Evolutionary conservation across 2,113 vertebrate genomes (phyloP).

Genomic region (Phrynocephalus versicolor): DNA sequence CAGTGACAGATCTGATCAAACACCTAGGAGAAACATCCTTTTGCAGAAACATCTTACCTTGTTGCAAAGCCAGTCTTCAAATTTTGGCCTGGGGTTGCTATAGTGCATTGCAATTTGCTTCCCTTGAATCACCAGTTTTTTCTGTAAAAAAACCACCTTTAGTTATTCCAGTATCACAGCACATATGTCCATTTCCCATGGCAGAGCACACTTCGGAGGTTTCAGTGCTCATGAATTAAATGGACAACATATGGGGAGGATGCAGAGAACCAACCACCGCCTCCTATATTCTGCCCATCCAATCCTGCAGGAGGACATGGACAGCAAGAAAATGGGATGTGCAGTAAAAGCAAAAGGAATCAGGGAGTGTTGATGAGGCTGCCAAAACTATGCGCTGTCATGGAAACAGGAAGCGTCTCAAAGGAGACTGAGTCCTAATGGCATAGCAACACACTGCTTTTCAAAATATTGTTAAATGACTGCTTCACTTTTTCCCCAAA

Average conservation of each 20-base stretch:
- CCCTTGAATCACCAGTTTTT: conserved; percentile 94
- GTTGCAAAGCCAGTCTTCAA: conserved; percentile 99
- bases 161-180: conserved; percentile 80
- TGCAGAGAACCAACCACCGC: conserved; percentile 82
- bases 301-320: conserved; percentile 82
- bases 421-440: conserved; percentile 79
- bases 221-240: conserved; percentile 87
- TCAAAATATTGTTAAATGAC: conserved; percentile 67
- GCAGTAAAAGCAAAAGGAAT: conserved; percentile 80
- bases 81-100: conserved; percentile 96
- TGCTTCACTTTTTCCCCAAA: conserved; percentile 70
- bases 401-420: conserved; percentile 81
- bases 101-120: conserved; percentile 97
- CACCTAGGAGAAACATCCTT: not conserved
- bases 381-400: conserved; percentile 79
- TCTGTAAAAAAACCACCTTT: conserved; percentile 88
- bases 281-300: conserved; percentile 86
- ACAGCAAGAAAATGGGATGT: conserved; percentile 83
- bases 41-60: conserved; percentile 78
- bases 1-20: not conserved
- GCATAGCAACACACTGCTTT: conserved; percentile 63
- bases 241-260: conserved; percentile 85
- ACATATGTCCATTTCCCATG: conserved; percentile 80
- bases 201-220: conserved; percentile 96
- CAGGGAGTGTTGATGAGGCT: conserved; percentile 83